Evolutionary conservation across 2,888 invertebrate species (phyloP), one percentile per base, ranked within the genome.

Genomic region (Cantharis rustica): DNA sequence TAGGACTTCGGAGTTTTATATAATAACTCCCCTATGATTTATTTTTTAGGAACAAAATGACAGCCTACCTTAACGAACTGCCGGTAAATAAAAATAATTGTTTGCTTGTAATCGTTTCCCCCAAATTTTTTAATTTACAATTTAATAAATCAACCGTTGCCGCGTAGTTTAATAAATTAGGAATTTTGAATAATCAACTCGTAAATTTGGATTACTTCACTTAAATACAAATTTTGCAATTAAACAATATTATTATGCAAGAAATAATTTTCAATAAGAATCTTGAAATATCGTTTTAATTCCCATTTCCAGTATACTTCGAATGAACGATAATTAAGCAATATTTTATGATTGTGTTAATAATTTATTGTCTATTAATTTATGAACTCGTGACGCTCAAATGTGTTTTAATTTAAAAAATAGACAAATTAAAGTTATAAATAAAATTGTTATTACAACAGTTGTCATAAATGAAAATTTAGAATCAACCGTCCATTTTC

Each of bases 311-410:
- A 47, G 47, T n/a, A 47, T 47, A 47, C 47, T 47, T 47, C 47
- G 47, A 7, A 7, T 76, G 73, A 73, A 73, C 31, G 69, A 76
- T 76, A 72, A 76, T 76, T 76, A 68, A 20, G 70, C 61, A 70
- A 76, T 76, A 76, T 73, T 73, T 76, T 70, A 73, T 76, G 62
- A 47, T 68, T 68, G 62, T 66, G n/a, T 76, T 76, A 76, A 23
- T 23, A 9, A 73, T 76, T 76, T 76, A 69, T 68, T 61, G 47
- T 63, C 73, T 23, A 61, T 69, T 69, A 73, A 76, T 76, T 72
- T 73, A 73, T 76, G 16, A 61, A 27, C 68, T 31, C 72, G 31
- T 13, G 69, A n/a, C 47, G 47, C n/a, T n/a, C 47, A n/a, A 31
- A n/a, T 47, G 47, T 47, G 47, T 47, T 47, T 47, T n/a, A 47